Evolutionary conservation across 2,113 vertebrate genomes (phyloP).

Genomic region (Oxyruncus cristatus): DNA sequence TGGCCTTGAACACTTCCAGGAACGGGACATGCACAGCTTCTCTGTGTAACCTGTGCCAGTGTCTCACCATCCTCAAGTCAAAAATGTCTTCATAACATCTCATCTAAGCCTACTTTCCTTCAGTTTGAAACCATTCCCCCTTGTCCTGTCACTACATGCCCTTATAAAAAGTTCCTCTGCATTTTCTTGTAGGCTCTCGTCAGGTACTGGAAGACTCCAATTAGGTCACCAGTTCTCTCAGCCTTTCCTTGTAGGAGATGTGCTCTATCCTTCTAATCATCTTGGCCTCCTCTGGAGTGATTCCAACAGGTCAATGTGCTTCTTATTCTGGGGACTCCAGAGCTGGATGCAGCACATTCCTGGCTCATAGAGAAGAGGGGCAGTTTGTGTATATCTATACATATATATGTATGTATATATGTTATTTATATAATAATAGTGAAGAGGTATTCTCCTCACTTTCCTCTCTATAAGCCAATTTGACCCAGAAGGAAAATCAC

Average conservation of each 20-base stretch:
- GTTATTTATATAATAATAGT: neutral
- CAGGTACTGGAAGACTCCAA: neutral
- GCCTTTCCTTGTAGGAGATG: neutral
- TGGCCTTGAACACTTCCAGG: neutral
- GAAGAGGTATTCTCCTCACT: neutral
- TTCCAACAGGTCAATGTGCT: neutral
- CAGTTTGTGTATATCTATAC: no score
- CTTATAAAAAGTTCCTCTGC: neutral
- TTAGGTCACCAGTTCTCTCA: neutral
- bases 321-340: neutral
- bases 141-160: neutral
- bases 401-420: accelerated
- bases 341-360: neutral
- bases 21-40: no score
- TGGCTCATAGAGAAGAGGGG: neutral
- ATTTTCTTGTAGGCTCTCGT: neutral
- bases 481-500: neutral
- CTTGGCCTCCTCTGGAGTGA: neutral
- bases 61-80: neutral
- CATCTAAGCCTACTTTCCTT: neutral
- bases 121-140: neutral
- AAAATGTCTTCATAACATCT: neutral
- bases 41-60: neutral
- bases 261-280: neutral
- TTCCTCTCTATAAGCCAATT: neutral